Evolutionary conservation across 2,888 invertebrate species (phyloP), one percentile per base, ranked within the genome.

Genomic region (Pardosa pseudoannulata): DNA sequence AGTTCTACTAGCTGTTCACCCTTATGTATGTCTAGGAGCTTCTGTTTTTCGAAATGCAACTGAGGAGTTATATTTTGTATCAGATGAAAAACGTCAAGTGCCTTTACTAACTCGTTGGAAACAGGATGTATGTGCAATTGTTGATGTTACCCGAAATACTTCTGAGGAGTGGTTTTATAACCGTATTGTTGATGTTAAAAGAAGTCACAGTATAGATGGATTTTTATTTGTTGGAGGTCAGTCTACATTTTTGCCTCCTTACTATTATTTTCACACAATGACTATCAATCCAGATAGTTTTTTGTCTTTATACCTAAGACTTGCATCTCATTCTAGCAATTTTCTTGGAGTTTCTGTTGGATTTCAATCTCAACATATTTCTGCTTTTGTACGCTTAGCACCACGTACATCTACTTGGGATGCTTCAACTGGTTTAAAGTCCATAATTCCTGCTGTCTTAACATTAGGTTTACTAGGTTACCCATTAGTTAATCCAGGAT

Each of bases 401-500:
- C 95, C 96, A 0, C 95, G 96, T 76, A 95, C 96, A 87, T 96
- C 97, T 0, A 94, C 95, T 0, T 98, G 98, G 98, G 94, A 94
- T 73, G 89, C 90, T 64, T 82, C 89, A 16, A 91, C 90, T 82
- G 96, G 96, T 0, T 92, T 97, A 23, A 93, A 94, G 88, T 94
- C 94, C 9, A 94, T 98, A 0, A 95, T 98, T 89, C 97, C 98
- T 0, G 96, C 97, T 7, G 95, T 97, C 81, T 92, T 97, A 28
- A 96, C 95, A 0, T 95, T 98, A 89, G 97, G 98, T 0, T 94
- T 98, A 28, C 94, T 96, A 72, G 98, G 98, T 0, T 98, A 96
- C 92, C 97, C 97, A 0, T 98, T 98, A 90, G 94, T 98, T 64
- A 94, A 98, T 93, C 97, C 98, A 0, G 98, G 98, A 0, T 96